These are phyloP conservation scores for Atta colombica DNA, from an alignment of 1,140 invertebrate species.

Conservation along the genomic window DNA sequence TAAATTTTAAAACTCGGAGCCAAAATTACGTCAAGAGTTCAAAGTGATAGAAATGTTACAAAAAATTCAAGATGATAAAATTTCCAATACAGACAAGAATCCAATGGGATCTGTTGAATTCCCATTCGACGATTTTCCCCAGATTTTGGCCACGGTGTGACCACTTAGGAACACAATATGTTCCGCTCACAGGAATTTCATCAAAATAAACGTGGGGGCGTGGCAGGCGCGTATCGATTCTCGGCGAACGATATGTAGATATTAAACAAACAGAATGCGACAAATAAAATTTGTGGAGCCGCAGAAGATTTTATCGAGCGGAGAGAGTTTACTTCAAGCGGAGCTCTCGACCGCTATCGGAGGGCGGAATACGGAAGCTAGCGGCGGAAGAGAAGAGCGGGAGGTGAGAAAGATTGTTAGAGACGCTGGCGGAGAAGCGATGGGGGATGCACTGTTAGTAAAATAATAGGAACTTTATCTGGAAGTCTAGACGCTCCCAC, in stretches of 20 bases:
- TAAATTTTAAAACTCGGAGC: not conserved
- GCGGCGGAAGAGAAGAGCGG: not conserved
- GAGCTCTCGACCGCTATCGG: slow-evolving; percentile 15
- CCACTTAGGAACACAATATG: not conserved
- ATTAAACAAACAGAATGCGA: slow-evolving; percentile 60
- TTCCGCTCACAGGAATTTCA: slow-evolving; percentile 1
- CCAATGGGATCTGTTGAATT: not conserved
- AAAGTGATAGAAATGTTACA: not conserved
- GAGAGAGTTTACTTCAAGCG: slow-evolving; percentile 2
- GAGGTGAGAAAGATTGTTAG: slow-evolving; percentile 25
- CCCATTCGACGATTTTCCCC: not conserved
- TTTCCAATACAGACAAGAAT: not conserved
- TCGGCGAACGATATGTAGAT: slow-evolving; percentile 34
- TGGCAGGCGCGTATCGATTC: slow-evolving; percentile 54
- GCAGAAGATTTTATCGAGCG: slow-evolving; percentile 71
- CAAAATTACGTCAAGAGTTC: not conserved
- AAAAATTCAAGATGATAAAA: not conserved
- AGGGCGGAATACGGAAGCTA: not conserved
- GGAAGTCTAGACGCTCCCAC: slow-evolving; percentile 73
- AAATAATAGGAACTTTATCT: slow-evolving; percentile 79
- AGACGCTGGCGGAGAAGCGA: not conserved
- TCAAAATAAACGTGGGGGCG: slow-evolving; percentile 58
- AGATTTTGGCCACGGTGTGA: not conserved
- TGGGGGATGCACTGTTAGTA: slow-evolving; percentile 62
- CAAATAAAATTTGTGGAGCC: slow-evolving; percentile 62